A percentile compares a stretch with the other conserved stretches of the same genome.
Evolutionary conservation across 2,888 invertebrate species (phyloP).

Genomic region (Lepas anatifera): DNA sequence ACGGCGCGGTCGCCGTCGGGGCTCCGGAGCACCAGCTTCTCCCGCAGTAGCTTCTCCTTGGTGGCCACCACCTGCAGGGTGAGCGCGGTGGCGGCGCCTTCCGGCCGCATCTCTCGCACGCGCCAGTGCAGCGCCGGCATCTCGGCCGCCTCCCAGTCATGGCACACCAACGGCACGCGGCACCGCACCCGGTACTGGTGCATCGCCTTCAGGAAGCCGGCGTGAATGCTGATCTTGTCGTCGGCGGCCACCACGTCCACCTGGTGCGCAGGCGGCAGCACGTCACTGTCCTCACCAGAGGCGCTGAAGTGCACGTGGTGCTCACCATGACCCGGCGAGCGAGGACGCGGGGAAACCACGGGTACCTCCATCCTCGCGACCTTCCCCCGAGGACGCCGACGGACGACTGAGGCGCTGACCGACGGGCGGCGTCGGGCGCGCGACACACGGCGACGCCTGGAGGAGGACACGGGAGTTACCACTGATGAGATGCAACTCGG

Average conservation of each 20-base stretch:
- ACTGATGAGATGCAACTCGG: too few relatives aligned
- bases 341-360: background rate
- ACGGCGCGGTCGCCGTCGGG: background rate
- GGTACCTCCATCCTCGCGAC: background rate
- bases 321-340: background rate
- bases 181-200: slow-evolving; percentile 1
- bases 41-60: background rate
- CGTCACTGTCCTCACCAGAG: background rate
- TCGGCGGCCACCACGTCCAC: background rate
- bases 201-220: slow-evolving; percentile 8
- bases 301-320: slow-evolving; percentile 7
- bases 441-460: background rate
- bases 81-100: background rate
- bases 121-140: slow-evolving; percentile 2
- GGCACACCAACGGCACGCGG: background rate
- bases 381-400: background rate
- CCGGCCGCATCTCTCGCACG: background rate
- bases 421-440: too few relatives aligned
- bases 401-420: background rate
- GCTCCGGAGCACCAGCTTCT: background rate
- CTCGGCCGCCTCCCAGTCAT: background rate
- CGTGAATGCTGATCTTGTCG: background rate
- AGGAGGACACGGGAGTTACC: too few relatives aligned
- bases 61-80: background rate
- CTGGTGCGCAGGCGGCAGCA: background rate